phyloP scores from a whole-genome alignment of 2,888 invertebrate genomes.

The Lasioglossum zephyrum region DNA sequence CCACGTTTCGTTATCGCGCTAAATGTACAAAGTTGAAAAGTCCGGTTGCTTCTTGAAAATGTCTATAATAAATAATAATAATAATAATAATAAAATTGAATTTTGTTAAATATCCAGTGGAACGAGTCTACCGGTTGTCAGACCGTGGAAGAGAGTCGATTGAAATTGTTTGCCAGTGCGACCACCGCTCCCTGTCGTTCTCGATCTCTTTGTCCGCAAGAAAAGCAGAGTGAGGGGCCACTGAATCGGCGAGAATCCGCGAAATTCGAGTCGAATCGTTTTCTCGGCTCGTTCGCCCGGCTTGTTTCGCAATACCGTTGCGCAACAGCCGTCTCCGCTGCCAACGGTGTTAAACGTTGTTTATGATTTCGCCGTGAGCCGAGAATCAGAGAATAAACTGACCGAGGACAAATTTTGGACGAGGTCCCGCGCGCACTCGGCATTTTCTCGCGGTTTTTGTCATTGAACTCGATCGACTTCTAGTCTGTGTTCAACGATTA shows the following conservation, averaged over 20 bases:
- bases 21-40: background rate
- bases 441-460: background rate
- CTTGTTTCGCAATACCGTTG: slow-evolving; percentile 37
- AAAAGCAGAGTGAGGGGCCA: slow-evolving; percentile 22
- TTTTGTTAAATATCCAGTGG: background rate
- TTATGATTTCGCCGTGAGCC: slow-evolving; percentile 30
- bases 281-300: background rate
- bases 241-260: slow-evolving; percentile 37
- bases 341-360: slow-evolving; percentile 40
- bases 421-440: slow-evolving; percentile 22
- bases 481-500: background rate
- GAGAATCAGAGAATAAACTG: slow-evolving; percentile 9
- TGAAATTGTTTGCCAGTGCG: background rate
- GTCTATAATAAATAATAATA: too few relatives aligned
- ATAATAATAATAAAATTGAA: too few relatives aligned
- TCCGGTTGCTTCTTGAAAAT: background rate
- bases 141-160: background rate
- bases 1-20: background rate
- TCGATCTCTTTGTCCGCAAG: slow-evolving; percentile 41
- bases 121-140: background rate
- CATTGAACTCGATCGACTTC: background rate
- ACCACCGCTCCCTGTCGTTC: slow-evolving; percentile 12
- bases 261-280: background rate
- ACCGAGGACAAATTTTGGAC: slow-evolving; percentile 33
- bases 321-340: slow-evolving; percentile 13